Evolutionary conservation across 2,797 vertebrate species (phyloP).

Genomic region (Distichodus sexfasciatus): DNA sequence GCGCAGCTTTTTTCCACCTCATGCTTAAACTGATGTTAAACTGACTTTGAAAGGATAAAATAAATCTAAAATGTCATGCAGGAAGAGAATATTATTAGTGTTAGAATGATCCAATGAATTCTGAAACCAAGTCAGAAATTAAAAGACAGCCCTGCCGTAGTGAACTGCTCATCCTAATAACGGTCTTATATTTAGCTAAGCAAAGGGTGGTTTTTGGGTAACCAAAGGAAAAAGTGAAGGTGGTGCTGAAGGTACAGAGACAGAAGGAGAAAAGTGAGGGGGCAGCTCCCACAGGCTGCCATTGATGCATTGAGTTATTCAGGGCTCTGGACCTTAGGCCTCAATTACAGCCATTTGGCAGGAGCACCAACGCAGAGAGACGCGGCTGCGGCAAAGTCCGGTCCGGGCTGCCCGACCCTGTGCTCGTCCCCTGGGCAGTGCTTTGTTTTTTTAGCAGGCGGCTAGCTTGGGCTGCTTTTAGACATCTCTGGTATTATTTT

Average conservation of each 20-base stretch:
- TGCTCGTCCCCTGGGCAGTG: constrained; percentile 67
- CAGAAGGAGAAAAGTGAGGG: constrained; percentile 40
- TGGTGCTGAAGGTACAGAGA: constrained; percentile 41
- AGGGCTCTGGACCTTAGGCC: constrained; percentile 54
- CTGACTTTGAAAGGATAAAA: no score
- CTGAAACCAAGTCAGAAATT: background rate
- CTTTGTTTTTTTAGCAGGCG: constrained; percentile 80
- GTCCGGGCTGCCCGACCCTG: constrained; percentile 53
- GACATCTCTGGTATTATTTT: constrained; percentile 76
- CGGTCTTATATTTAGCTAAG: constrained; percentile 11
- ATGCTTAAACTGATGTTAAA: background rate
- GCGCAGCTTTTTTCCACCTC: background rate
- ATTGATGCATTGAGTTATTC: constrained; percentile 57
- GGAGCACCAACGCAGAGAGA: constrained; percentile 50
- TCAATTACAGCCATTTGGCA: constrained; percentile 58
- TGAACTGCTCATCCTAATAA: constrained; percentile 4
- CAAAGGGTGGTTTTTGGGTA: constrained; percentile 41
- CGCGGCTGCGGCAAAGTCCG: constrained; percentile 61
- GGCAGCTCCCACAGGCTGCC: constrained; percentile 50
- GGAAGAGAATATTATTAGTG: background rate
- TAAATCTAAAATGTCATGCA: no score
- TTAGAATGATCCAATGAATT: background rate
- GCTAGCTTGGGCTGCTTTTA: constrained; percentile 75
- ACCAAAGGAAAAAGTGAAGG: constrained; percentile 22
- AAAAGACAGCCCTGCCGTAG: background rate